These are phyloP conservation scores for Ophioninae sp. DNA, from an alignment of 2,888 invertebrate genomes.

Conservation along the genomic window DNA sequence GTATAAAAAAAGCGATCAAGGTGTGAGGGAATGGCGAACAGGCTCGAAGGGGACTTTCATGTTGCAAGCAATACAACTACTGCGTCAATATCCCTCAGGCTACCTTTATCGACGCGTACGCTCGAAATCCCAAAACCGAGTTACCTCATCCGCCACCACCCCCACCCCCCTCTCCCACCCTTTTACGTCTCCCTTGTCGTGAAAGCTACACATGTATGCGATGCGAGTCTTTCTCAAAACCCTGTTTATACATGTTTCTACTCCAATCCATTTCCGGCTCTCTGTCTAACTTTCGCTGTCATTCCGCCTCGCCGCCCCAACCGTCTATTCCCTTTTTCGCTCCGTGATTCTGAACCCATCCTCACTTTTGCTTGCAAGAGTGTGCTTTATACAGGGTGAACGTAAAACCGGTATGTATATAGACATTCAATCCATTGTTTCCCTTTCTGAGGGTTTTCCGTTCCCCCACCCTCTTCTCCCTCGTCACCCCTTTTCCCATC, in stretches of 20 bases:
- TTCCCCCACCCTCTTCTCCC: no score
- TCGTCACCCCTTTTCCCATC: constrained; percentile 9
- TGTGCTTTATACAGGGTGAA: constrained; percentile 18
- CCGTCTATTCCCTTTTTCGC: not conserved
- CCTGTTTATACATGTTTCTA: not conserved
- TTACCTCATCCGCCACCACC: constrained; percentile 31
- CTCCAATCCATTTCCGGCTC: not conserved
- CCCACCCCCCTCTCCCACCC: not conserved
- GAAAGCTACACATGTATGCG: constrained; percentile 36
- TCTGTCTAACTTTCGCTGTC: not conserved
- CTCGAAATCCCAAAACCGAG: constrained; percentile 36
- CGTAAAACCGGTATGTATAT: constrained; percentile 43
- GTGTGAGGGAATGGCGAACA: not conserved
- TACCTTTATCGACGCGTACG: constrained; percentile 18
- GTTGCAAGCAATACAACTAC: constrained; percentile 46
- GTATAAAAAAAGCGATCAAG: constrained; percentile 2
- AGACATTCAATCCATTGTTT: constrained; percentile 24
- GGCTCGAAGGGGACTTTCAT: constrained; percentile 34
- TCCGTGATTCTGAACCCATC: not conserved
- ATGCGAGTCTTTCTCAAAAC: constrained; percentile 22
- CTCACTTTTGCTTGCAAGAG: not conserved
- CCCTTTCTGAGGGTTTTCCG: not conserved
- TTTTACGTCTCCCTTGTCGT: no score
- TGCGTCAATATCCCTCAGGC: constrained; percentile 39
- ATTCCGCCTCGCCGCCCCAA: not conserved